Evolutionary conservation across 2,888 invertebrate genomes (phyloP), one percentile per base, ranked within the genome.

Genomic region (Nemurella pictetii): DNA sequence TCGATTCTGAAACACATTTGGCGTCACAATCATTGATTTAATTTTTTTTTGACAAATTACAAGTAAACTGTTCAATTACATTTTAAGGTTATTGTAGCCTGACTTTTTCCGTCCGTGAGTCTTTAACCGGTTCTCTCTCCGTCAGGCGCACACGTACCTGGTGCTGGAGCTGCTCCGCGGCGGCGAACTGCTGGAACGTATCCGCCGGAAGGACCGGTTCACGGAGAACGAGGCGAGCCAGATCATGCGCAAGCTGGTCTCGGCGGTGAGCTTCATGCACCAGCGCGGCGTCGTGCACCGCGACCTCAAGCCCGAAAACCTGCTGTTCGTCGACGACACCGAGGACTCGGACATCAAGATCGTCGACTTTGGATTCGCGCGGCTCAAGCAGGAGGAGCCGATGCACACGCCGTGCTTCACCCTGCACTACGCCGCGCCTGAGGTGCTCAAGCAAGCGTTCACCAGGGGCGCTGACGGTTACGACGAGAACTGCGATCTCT

Each of bases 281-380:
- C 91, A 93, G 28, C 92, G 94, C 84, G 94, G 95, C 25, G 95
- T 98, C 78, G 98, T 97, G 84, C 99, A 99, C 90, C 91, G 98
- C 35, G 99, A 99, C 90, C 92, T 99, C 25, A 99, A 99, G 90
- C 98, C 98, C 0, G 99, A 98, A 92, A 96, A 96, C 90, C 90
- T 95, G 80, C 91, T 96, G 27, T 96, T 95, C 89, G 93, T 93
- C 9, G 92, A 93, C 86, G 89, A 90, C 73, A 91, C 89, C 85
- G 92, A 92, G 86, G 89, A 92, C 86, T 92, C 94, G 20, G 92
- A 93, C 87, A 93, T 99, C 27, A 98, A 98, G 90, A 94, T 99
- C 74, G 96, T 99, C 0, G 99, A 99, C 91, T 99, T 99, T 90
- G 99, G 99, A 12, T 98, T 98, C 91, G 98, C 99, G 25, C 92